A percentile compares a stretch with the other conserved stretches of the same genome.
Conservation (phyloP, 2,113 vertebrate species). For the Silurus glanis region DNA sequence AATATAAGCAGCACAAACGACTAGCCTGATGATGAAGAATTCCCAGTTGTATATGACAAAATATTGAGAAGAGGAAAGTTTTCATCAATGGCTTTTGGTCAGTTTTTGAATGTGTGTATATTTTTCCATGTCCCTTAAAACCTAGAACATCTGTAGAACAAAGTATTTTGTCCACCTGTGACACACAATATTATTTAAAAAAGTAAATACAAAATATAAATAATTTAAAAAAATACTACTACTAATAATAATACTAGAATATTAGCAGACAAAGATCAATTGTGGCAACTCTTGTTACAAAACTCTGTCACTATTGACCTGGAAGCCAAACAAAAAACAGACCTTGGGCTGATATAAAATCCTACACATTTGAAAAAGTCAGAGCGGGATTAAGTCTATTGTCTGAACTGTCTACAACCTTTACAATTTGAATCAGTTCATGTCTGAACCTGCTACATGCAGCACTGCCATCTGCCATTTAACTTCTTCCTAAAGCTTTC, state of each 20-base stretch:
- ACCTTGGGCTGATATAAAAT: background rate
- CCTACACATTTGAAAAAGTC: background rate
- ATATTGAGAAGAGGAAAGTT: no score
- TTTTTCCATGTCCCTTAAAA: background rate
- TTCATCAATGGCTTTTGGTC: no score
- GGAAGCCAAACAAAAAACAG: background rate
- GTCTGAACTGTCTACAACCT: background rate
- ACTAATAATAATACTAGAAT: background rate
- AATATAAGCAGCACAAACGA: background rate
- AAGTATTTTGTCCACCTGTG: background rate
- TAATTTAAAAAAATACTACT: no score
- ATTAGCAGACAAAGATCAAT: background rate
- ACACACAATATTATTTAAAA: background rate
- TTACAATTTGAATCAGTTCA: background rate
- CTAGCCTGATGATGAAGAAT: background rate
- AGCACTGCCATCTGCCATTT: background rate
- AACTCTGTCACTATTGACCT: background rate
- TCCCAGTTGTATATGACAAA: background rate
- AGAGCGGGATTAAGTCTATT: background rate
- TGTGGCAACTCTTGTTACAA: background rate
- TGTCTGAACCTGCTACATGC: background rate
- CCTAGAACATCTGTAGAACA: no score
- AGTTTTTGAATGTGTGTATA: background rate
- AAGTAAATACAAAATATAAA: background rate
- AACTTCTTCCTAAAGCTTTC: background rate